Conservation (phyloP, 2,888 invertebrate species). For the Desoria tigrina region DNA sequence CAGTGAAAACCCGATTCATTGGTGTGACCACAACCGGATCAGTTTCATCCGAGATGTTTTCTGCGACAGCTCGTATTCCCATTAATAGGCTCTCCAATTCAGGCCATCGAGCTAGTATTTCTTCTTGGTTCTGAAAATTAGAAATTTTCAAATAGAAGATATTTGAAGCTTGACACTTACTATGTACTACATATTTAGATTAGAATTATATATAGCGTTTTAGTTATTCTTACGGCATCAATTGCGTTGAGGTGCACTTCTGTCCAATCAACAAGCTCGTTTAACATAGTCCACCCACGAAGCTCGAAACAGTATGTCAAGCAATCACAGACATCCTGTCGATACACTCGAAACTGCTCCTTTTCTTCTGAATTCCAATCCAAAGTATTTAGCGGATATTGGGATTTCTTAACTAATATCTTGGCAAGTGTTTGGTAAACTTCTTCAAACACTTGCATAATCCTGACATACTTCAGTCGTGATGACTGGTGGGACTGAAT, state of each 20-base stretch:
- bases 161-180: not conserved
- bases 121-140: conserved; percentile 38
- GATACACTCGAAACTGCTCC: conserved; percentile 50
- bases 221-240: conserved; percentile 47
- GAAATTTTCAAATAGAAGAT: no score
- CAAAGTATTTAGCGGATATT: conserved; percentile 42
- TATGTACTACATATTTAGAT: not conserved
- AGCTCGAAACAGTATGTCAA: conserved; percentile 51
- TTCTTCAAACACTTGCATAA: conserved; percentile 52
- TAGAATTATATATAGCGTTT: not conserved
- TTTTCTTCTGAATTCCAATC: conserved; percentile 51
- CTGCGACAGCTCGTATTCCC: conserved; percentile 48
- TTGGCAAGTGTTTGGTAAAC: conserved; percentile 51
- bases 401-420: conserved; percentile 48
- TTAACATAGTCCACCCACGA: conserved; percentile 50
- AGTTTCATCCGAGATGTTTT: conserved; percentile 51
- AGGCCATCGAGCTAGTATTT: conserved; percentile 40
- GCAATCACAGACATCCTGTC: conserved; percentile 52
- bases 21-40: conserved; percentile 49
- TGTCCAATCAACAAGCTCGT: conserved; percentile 47
- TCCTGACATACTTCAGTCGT: conserved; percentile 42
- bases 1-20: conserved; percentile 48
- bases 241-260: conserved; percentile 39
- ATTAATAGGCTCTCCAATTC: conserved; percentile 48
- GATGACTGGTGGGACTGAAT: conserved; percentile 46